These are phyloP conservation scores for Austrolebias charrua DNA, from an alignment of 2,797 vertebrate species.

Conservation along the genomic window DNA sequence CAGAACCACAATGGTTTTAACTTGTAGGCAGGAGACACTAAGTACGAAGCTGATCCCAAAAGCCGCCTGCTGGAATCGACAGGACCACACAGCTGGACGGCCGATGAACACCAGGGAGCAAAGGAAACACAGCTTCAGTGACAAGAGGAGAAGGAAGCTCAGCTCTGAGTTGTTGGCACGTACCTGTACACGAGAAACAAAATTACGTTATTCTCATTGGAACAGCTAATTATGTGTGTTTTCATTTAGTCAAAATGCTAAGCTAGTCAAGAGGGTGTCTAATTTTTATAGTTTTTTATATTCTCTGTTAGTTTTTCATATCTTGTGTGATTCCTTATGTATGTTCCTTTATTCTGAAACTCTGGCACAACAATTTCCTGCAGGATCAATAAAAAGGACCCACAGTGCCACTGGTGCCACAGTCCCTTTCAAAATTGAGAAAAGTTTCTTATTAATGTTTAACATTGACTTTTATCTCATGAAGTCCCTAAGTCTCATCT, in stretches of 20 bases:
- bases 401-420: too few relatives aligned
- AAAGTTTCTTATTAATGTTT: too few relatives aligned
- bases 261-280: background rate
- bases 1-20: constrained; percentile 75
- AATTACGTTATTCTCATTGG: background rate
- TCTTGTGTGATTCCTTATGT: too few relatives aligned
- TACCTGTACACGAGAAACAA: constrained; percentile 48
- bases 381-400: too few relatives aligned
- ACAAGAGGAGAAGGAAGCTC: constrained; percentile 75
- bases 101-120: constrained; percentile 76
- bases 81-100: constrained; percentile 61
- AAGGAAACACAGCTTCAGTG: constrained; percentile 75
- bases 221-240: background rate
- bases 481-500: too few relatives aligned
- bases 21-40: constrained; percentile 66
- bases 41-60: constrained; percentile 73
- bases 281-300: too few relatives aligned
- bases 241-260: too few relatives aligned
- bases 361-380: too few relatives aligned
- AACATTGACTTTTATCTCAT: too few relatives aligned
- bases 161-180: constrained; percentile 79
- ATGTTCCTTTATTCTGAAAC: too few relatives aligned
- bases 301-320: too few relatives aligned
- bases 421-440: too few relatives aligned
- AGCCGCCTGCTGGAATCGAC: constrained; percentile 65